These are phyloP conservation scores for Microctenopoma stevenorrisi DNA, from an alignment of 2,797 vertebrate species.

Conservation along the genomic window DNA sequence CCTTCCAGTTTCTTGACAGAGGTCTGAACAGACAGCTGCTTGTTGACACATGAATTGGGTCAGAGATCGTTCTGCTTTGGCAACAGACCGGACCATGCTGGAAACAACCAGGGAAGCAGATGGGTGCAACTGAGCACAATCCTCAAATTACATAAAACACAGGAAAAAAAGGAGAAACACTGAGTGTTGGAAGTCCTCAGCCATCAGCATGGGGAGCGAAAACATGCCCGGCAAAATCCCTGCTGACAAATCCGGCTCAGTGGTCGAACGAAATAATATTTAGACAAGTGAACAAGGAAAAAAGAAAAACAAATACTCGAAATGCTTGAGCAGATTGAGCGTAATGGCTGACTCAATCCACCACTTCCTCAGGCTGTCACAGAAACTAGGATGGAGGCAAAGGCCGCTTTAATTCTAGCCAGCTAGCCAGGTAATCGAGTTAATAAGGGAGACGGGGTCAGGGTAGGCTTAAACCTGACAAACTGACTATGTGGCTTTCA, in stretches of 20 bases:
- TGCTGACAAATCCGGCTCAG: constrained; percentile 79
- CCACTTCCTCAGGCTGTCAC: constrained; percentile 70
- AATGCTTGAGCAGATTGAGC: constrained; percentile 74
- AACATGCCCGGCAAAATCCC: constrained; percentile 72
- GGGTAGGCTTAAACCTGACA: constrained; percentile 58
- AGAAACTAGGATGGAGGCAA: constrained; percentile 63
- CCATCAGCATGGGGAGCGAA: constrained; percentile 55
- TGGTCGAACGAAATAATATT: constrained; percentile 77
- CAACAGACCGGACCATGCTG: constrained; percentile 35
- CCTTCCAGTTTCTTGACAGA: constrained; percentile 28
- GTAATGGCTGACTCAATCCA: constrained; percentile 73
- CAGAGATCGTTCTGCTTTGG: constrained; percentile 39
- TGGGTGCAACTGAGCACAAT: constrained; percentile 40
- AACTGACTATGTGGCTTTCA: constrained; percentile 51
- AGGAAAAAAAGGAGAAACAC: constrained; percentile 20
- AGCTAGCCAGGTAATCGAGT: constrained; percentile 56
- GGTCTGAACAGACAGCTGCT: constrained; percentile 46
- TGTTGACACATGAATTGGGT: constrained; percentile 39
- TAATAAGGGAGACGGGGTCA: constrained; percentile 56
- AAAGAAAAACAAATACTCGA: constrained; percentile 76
- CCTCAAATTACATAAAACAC: constrained; percentile 60
- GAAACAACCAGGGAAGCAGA: constrained; percentile 49
- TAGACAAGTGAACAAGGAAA: constrained; percentile 72
- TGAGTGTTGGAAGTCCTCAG: constrained; percentile 50
- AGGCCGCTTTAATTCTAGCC: constrained; percentile 63